These are phyloP conservation scores for Lottia scabra DNA, from an alignment of 2,888 invertebrate species.

Conservation along the genomic window DNA sequence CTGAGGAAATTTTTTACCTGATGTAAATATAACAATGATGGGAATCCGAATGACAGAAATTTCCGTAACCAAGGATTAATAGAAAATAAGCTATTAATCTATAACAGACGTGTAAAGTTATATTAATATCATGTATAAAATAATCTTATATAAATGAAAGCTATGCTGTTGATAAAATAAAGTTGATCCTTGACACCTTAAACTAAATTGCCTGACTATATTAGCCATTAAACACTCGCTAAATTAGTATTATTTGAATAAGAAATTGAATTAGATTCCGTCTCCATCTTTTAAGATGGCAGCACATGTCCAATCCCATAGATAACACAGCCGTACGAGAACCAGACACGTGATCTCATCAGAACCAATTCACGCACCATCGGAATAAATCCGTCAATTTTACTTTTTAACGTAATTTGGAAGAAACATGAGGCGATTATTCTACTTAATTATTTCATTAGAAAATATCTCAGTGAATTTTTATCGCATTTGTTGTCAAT, in stretches of 20 bases:
- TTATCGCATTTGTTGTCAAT: not conserved
- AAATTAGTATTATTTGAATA: not conserved
- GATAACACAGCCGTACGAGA: not conserved
- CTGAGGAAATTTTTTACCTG: too few species aligned
- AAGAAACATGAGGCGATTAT: not conserved
- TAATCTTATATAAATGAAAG: too few species aligned
- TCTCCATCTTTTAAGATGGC: not conserved
- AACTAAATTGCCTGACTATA: too few species aligned
- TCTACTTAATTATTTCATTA: not conserved
- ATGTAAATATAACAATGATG: too few species aligned
- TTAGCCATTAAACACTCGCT: not conserved
- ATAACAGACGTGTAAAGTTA: too few species aligned
- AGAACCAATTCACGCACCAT: constrained; percentile 5
- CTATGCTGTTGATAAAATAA: too few species aligned
- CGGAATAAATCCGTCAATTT: constrained; percentile 5
- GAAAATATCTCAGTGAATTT: not conserved
- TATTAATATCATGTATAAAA: too few species aligned
- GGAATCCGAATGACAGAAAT: too few species aligned
- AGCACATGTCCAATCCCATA: not conserved
- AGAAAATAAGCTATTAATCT: too few species aligned
- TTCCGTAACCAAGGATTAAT: too few species aligned
- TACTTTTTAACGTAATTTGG: not conserved
- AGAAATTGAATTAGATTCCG: not conserved
- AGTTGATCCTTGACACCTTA: too few species aligned
- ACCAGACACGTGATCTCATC: constrained; percentile 3